Base-by-base conservation (phyloP, 2,888 invertebrate species). In the Steinernema hermaphroditum region DNA sequence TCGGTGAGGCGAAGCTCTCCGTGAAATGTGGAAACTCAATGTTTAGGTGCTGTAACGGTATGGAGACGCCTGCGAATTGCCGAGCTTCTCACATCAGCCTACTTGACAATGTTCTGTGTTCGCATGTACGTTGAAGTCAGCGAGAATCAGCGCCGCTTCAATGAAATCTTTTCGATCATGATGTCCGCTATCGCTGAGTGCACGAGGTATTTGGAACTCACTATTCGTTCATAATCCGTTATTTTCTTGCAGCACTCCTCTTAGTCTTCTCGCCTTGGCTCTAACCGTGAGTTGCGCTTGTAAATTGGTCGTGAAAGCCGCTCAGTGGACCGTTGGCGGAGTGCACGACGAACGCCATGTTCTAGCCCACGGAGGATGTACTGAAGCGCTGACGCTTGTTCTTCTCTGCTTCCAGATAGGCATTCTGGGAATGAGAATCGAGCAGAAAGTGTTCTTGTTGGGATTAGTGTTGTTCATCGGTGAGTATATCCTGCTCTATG, bases 351-450 rank as follows among this genome's bases (percentile, higher is more conserved):
- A 70, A 24, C 44, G 68, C 32, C 57, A 74, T 24, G 69, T 70
- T 22, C 27, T 50, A 19, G 77, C 71, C n/a, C 46, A 49, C 27
- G 74, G 74, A 41, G 73, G 90, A 6, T 89, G 89, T 87, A 88
- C 89, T 0, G 90, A 90, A 82, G 90, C 89, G 0, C 86, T 90
- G 62, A 89, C 89, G 0, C 87, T 90, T 85, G 84, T 89, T n/a
- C 83, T 90, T 0, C 87, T 90, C 9, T 89, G 89, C 0, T 78
- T 89, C 0, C 90, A 90, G 84, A 89, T 89, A 0, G 89, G 89
- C 8, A 82, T 90, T 0, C 85, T 89, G 1, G 89, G 89, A 69
- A 86, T 90, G 78, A 87, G 87, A 73, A 87, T 88, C 73, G 87
- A 89, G 14, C 88, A 89, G 72, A 86, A 90, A 72, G 87, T 88